Evolutionary conservation across 1,140 invertebrate genomes (phyloP).

Genomic region (Andricus grossulariae): DNA sequence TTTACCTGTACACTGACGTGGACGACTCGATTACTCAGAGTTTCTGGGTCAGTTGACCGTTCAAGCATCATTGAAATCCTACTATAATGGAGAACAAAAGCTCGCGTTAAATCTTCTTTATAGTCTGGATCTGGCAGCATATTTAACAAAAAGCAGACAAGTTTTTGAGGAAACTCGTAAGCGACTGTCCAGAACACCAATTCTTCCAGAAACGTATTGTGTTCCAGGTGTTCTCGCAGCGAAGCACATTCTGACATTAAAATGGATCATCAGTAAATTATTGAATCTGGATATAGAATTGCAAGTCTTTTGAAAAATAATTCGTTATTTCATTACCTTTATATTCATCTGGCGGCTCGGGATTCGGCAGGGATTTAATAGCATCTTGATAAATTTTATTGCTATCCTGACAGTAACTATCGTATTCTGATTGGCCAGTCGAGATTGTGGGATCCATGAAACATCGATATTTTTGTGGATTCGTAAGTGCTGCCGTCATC

Average conservation of each 20-base stretch:
- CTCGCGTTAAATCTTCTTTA: slow-evolving; percentile 94
- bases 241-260: slow-evolving; percentile 82
- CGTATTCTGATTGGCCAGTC: slow-evolving; percentile 78
- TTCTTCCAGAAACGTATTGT: slow-evolving; percentile 94
- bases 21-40: slow-evolving; percentile 94
- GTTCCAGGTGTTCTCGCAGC: slow-evolving; percentile 85
- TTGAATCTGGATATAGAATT: slow-evolving; percentile 36
- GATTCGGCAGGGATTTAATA: slow-evolving; percentile 85
- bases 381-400: slow-evolving; percentile 88
- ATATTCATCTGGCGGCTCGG: slow-evolving; percentile 88
- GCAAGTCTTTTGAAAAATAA: slow-evolving; percentile 32
- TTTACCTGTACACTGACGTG: slow-evolving; percentile 93
- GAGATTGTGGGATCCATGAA: slow-evolving; percentile 69
- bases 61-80: slow-evolving; percentile 94
- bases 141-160: slow-evolving; percentile 96
- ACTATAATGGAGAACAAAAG: slow-evolving; percentile 97
- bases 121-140: slow-evolving; percentile 97
- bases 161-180: slow-evolving; percentile 97
- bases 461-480: slow-evolving; percentile 80
- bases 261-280: slow-evolving; percentile 55
- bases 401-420: slow-evolving; percentile 84
- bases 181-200: slow-evolving; percentile 98
- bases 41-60: slow-evolving; percentile 89
- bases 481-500: slow-evolving; percentile 92
- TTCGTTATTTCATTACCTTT: slow-evolving; percentile 69